Base-by-base conservation (phyloP, 1,140 invertebrate species). In the Polyergus mexicanus region DNA sequence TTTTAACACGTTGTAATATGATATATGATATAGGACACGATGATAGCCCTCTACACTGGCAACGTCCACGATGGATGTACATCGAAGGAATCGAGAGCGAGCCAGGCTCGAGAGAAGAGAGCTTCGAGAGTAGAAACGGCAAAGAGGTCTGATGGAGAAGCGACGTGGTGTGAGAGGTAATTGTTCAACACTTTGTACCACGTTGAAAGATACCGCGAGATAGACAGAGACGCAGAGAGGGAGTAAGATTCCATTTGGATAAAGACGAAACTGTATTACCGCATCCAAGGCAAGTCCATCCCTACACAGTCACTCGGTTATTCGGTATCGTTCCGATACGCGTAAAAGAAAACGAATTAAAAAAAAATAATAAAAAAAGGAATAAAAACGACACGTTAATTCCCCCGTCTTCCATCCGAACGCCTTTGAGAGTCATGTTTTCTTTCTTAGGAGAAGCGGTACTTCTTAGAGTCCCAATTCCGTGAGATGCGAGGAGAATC, bases 1-100 rank as follows among this genome's bases (percentile, higher is more conserved):
- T 85, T 86, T 66, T 85, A 88, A 54, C 32, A 63, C 41, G 77
- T 72, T 89, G 88, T 90, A 93, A 93, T 93, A 71, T 92, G 78
- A 91, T 93, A 81, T 93, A 87, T 92, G 87, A 93, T 93, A 90
- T 93, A 93, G 92, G 92, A 92, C 76, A 71, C 90, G 87, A 80
- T 74, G 78, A 86, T 91, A 90, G 88, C 65, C 77, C 69, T 32
- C 85, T 81, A 69, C 89, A 44, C 77, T 63, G 86, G 56, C 77
- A 62, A 35, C 68, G 65, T 83, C 75, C 63, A 68, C 51, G 74
- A 89, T 86, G 91, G 92, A 89, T 84, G 85, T 86, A 78, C 89
- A 78, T 90, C 72, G 89, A 91, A 86, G 90, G 75, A 86, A 58
- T 60, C 68, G 7, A 28, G 86, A 88, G 74, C 85, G 65, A 83